phyloP scores from a whole-genome alignment of 1,140 invertebrate species.

The Anadara kagoshimensis region DNA sequence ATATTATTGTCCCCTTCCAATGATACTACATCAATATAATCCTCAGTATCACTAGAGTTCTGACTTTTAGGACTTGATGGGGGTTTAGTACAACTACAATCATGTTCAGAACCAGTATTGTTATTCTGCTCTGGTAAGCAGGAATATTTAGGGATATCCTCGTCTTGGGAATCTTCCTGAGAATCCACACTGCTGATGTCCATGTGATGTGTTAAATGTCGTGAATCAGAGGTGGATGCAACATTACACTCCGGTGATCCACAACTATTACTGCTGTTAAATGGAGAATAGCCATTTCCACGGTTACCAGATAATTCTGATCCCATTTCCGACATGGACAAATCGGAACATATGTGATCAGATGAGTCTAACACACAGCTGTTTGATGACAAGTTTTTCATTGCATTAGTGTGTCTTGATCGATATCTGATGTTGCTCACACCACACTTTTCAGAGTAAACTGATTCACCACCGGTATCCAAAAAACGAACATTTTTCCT shows the following conservation, averaged over 20 bases:
- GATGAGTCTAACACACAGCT: constrained; percentile 8
- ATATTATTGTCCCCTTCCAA: constrained; percentile 3
- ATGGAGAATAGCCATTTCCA: constrained; percentile 42
- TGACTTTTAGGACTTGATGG: neutral
- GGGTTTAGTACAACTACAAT: neutral
- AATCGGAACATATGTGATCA: constrained; percentile 21
- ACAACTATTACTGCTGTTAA: constrained; percentile 43
- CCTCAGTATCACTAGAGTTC: constrained; percentile 1
- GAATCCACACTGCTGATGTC: neutral
- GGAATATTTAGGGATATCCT: no score
- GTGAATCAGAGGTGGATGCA: neutral
- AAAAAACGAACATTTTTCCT: no score
- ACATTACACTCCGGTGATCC: constrained; percentile 24
- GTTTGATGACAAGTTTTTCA: constrained; percentile 8
- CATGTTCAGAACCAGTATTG: neutral
- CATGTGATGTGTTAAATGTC: neutral
- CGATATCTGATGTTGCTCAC: neutral
- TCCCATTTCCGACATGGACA: constrained; percentile 36
- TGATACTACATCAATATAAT: constrained; percentile 12
- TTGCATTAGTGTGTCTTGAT: neutral
- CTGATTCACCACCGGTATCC: no score
- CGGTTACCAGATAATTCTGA: constrained; percentile 35
- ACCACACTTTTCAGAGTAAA: neutral
- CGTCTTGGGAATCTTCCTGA: neutral
- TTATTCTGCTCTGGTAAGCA: constrained; percentile 22